Evolutionary conservation across 2,113 vertebrate genomes (phyloP), one percentile per base, ranked within the genome.

Genomic region (Isurus oxyrinchus): DNA sequence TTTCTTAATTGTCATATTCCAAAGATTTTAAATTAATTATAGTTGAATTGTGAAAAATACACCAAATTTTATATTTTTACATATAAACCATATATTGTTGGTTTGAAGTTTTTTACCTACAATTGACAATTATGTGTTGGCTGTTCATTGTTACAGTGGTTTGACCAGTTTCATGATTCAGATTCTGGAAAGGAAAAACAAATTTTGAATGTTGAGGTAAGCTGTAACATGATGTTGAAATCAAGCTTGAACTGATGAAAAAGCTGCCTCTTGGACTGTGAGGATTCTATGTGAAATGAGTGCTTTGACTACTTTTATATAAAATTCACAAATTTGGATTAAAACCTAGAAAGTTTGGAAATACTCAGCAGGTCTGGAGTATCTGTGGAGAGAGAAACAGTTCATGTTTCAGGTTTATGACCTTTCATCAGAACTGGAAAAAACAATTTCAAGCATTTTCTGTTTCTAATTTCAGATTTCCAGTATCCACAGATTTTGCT

Each of bases 131-230:
- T 44, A 40, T 40, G 49, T 88, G 49, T 88, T 88, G 86, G 8
- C 13, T 88, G 8, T 88, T 88, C 86, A 55, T 86, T 88, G 86
- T 55, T 49, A 53, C 49, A 88, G 86, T 88, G 86, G 86, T 88
- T 90, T 90, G 49, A 90, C 55, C 87, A 88, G 87, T 55, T 90
- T 90, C 87, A 90, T 3, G 87, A 90, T 90, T 57, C 87, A 90
- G 87, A 90, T 7, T 31, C 87, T 31, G 21, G 59, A 57, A 53
- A 90, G 25, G 87, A 90, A 31, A 53, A 90, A 90, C 53, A 90
- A 57, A 57, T 90, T 31, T 90, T 53, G 87, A 53, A 31, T 55
- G 53, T 90, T 90, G 23, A 90, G 87, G 87, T 90, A 57, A 57
- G 53, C 5, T 90, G 16, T 40, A 81, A 31, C 19, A 5, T n/a